phyloP scores from a whole-genome alignment of 2,113 vertebrate genomes.

The Myodes glareolus region DNA sequence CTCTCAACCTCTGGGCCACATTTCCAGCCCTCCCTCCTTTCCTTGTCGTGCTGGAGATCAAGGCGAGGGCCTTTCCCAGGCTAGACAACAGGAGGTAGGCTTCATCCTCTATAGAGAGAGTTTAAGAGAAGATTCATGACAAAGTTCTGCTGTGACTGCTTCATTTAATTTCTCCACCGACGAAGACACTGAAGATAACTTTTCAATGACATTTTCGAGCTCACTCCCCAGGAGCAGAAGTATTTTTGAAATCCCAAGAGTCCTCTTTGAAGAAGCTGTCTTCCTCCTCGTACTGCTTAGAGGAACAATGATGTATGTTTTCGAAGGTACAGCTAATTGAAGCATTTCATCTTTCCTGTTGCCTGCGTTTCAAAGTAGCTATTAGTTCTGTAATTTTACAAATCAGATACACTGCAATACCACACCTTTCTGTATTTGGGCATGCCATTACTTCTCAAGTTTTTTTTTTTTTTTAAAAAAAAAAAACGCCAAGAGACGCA shows the following conservation, averaged over 20 bases:
- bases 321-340: conserved; percentile 76
- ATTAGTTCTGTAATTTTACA: conserved; percentile 67
- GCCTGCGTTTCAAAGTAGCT: conserved; percentile 62
- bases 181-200: conserved; percentile 32
- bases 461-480: too few species aligned
- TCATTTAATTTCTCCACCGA: neutral
- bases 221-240: conserved; percentile 46
- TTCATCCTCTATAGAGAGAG: neutral
- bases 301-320: conserved; percentile 45
- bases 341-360: conserved; percentile 74
- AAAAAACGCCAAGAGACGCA: conserved; percentile 54
- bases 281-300: conserved; percentile 35
- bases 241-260: conserved; percentile 63
- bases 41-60: neutral
- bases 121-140: neutral
- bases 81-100: neutral
- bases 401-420: conserved; percentile 36
- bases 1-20: too few species aligned
- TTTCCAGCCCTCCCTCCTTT: neutral
- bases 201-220: conserved; percentile 54
- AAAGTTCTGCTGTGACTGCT: neutral
- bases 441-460: conserved; percentile 2
- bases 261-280: conserved; percentile 59
- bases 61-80: neutral
- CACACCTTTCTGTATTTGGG: conserved; percentile 26